Evolutionary conservation across 2,888 invertebrate genomes (phyloP).

Genomic region (Liopterus haemorrhoidalis): DNA sequence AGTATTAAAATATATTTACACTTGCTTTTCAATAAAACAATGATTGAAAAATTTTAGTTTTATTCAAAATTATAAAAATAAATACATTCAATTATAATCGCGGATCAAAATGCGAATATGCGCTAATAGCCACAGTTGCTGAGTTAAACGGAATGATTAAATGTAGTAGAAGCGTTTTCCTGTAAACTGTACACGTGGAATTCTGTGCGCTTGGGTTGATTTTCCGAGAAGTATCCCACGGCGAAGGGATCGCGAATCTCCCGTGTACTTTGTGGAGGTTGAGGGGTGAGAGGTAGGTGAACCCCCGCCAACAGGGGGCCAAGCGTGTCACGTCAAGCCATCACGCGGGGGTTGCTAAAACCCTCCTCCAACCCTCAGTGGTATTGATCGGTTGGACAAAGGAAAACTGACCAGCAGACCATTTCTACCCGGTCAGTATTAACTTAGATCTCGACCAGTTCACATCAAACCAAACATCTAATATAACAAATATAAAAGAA

Average conservation of each 20-base stretch:
- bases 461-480: conserved; percentile 7
- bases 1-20: no score
- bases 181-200: no score
- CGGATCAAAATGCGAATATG: no score
- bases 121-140: no score
- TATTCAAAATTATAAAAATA: no score
- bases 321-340: conserved; percentile 57
- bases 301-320: conserved; percentile 46
- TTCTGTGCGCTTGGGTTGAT: no score
- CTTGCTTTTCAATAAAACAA: no score
- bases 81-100: no score
- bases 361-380: conserved; percentile 32
- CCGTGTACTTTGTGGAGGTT: conserved; percentile 20
- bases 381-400: conserved; percentile 49
- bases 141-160: no score
- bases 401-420: conserved; percentile 49
- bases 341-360: conserved; percentile 46
- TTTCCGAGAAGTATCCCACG: no score
- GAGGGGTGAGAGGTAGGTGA: conserved; percentile 34
- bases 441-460: conserved; percentile 17
- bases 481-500: conserved; percentile 11
- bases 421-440: conserved; percentile 12
- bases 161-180: no score
- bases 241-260: conserved; percentile 42
- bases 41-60: no score